These are phyloP conservation scores for Digitonthophagus gazella DNA, from an alignment of 2,888 invertebrate species.

Conservation along the genomic window DNA sequence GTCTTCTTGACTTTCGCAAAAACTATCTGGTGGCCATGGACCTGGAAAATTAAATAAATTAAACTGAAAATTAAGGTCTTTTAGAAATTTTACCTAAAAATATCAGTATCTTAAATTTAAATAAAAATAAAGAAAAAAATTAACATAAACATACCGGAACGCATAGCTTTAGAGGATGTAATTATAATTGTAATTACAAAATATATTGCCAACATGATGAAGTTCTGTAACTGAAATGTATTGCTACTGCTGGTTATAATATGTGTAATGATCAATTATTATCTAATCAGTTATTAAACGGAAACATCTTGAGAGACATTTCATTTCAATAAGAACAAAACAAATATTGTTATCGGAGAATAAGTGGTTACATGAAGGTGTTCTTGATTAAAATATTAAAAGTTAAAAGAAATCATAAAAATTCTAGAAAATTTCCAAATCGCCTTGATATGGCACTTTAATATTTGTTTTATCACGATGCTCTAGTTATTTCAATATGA, in stretches of 20 bases:
- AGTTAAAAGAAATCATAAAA: too few species aligned
- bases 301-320: too few species aligned
- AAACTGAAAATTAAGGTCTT: neutral
- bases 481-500: neutral
- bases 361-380: too few species aligned
- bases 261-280: too few species aligned
- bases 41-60: neutral
- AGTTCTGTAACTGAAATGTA: too few species aligned
- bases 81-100: neutral
- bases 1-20: slow-evolving; percentile 2
- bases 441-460: neutral
- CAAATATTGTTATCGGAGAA: too few species aligned
- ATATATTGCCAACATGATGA: neutral
- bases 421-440: too few species aligned
- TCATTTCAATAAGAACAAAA: too few species aligned
- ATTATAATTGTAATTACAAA: neutral
- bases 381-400: too few species aligned
- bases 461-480: neutral
- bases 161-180: neutral
- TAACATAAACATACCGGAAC: neutral
- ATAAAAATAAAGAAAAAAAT: neutral
- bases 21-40: neutral
- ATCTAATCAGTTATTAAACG: too few species aligned
- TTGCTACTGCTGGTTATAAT: too few species aligned
- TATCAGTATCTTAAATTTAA: neutral